phyloP scores from a whole-genome alignment of 2,797 vertebrate species.

The Girardinus metallicus region DNA sequence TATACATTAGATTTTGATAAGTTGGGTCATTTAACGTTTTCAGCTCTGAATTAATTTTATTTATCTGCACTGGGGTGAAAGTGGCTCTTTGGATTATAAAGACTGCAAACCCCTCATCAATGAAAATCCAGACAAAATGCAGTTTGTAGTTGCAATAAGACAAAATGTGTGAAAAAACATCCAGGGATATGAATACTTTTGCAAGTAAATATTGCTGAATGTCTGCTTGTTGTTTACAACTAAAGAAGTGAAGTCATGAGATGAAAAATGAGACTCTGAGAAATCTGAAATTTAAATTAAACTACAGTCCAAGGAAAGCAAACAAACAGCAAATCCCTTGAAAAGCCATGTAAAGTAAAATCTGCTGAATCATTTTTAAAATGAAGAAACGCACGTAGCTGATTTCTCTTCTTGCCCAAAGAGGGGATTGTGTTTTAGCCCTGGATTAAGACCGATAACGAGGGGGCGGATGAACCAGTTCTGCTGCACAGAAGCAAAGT shows the following conservation, averaged over 20 bases:
- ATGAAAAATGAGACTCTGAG: not conserved
- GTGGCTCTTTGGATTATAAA: no score
- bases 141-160: not conserved
- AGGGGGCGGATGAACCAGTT: not conserved
- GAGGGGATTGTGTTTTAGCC: not conserved
- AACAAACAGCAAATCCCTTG: conserved; percentile 2
- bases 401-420: conserved; percentile 1
- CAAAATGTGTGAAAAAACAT: not conserved
- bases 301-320: not conserved
- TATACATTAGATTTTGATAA: no score
- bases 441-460: not conserved
- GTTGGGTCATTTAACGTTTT: no score
- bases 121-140: no score
- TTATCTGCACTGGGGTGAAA: no score
- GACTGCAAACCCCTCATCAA: no score
- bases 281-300: not conserved
- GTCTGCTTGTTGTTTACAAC: not conserved
- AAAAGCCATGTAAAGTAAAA: conserved; percentile 22
- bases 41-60: no score
- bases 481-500: not conserved
- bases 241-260: not conserved
- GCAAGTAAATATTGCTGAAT: not conserved
- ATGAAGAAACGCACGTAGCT: conserved; percentile 5
- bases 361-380: conserved; percentile 25
- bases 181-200: not conserved